Evolutionary conservation across 2,888 invertebrate genomes (phyloP).

Genomic region (Glaucopsyche alexis): DNA sequence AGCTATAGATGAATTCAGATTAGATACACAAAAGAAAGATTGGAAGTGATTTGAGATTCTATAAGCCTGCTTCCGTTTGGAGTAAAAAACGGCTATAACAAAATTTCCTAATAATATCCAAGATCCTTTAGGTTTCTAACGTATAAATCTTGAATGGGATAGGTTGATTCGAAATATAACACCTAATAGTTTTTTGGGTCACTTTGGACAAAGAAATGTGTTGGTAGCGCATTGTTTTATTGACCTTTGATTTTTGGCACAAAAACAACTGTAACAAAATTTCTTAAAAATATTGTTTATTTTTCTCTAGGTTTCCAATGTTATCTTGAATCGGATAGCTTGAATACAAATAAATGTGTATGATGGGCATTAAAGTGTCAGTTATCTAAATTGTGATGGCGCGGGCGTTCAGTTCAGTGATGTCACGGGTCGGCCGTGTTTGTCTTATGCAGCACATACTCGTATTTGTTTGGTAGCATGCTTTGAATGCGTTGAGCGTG

Average conservation of each 20-base stretch:
- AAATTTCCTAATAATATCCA: neutral
- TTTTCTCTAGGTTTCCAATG: too few relatives aligned
- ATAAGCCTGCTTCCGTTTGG: neutral
- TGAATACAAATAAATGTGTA: neutral
- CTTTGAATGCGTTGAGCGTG: constrained; percentile 33
- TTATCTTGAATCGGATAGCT: too few relatives aligned
- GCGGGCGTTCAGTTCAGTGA: too few relatives aligned
- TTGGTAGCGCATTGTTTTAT: too few relatives aligned
- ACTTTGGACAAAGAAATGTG: neutral
- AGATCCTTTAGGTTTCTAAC: neutral
- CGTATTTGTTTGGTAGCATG: constrained; percentile 36
- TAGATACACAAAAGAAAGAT: constrained; percentile 16
- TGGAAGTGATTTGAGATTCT: constrained; percentile 21
- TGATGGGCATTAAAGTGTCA: constrained; percentile 11
- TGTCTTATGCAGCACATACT: constrained; percentile 34
- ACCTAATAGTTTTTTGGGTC: neutral
- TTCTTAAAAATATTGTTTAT: too few relatives aligned
- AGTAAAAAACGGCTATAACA: neutral
- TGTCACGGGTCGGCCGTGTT: constrained; percentile 30
- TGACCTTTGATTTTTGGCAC: too few relatives aligned
- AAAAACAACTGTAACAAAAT: too few relatives aligned
- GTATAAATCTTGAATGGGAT: neutral
- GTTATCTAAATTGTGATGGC: constrained; percentile 15
- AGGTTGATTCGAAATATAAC: neutral
- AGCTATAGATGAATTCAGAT: constrained; percentile 19